Percentiles rank a stretch among this genome's conserved stretches.
Conservation (phyloP, 2,113 vertebrate genomes). For the Gymnogyps californianus region DNA sequence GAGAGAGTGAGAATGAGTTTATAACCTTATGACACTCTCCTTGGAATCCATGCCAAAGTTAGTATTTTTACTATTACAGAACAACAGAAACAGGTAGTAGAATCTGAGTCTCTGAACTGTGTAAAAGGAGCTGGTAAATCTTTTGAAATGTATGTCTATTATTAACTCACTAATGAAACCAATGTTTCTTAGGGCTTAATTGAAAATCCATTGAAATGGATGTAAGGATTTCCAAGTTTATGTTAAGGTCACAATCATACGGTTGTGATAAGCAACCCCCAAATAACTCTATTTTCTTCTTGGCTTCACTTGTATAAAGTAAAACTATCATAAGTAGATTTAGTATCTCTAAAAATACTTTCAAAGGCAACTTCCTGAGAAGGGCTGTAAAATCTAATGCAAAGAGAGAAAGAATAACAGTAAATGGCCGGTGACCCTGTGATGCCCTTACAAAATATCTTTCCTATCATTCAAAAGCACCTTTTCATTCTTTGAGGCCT, state of each 20-base stretch:
- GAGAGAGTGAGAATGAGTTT: not conserved
- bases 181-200: not conserved
- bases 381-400: not conserved
- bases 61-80: not conserved
- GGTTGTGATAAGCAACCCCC: not conserved
- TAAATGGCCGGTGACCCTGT: not conserved
- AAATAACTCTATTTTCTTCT: not conserved
- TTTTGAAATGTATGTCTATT: not conserved
- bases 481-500: conserved; percentile 2
- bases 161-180: not conserved
- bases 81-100: not conserved
- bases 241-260: not conserved
- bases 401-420: not conserved
- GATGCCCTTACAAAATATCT: not conserved
- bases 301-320: not conserved
- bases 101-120: not conserved
- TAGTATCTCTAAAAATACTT: not conserved
- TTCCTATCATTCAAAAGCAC: not conserved
- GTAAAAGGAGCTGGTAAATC: not conserved
- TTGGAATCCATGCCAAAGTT: not conserved
- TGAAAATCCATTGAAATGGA: not conserved
- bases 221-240: conserved; percentile 2
- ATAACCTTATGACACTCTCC: not conserved
- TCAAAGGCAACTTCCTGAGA: not conserved
- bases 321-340: not conserved